Base-by-base conservation (phyloP, 2,888 invertebrate genomes). In the Nemoura dubitans region DNA sequence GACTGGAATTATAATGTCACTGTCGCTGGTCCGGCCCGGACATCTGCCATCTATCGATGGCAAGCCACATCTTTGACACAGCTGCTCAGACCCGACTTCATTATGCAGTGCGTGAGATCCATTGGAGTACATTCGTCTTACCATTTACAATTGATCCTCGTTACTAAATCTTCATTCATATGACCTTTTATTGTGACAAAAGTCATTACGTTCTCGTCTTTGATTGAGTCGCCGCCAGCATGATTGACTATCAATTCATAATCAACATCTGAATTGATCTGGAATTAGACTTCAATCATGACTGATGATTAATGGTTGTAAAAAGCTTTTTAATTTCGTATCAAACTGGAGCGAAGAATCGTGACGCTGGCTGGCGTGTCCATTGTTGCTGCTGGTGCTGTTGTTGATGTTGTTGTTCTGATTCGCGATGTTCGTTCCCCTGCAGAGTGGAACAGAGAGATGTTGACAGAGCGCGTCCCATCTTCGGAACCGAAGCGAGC, bases 201-300 rank as follows among this genome's bases (percentile, higher is more conserved):
- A 27, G 78, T 78, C 28, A 28, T 59, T 30, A 81, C 27, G 29
- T 81, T 29, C 6, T 81, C 29, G 14, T 21, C 59, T 59, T 16
- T 59, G 16, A 59, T 59, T 59, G 59, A 59, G 59, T 7, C 21
- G 59, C 59, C 30, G 81, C 30, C 81, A 81, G 30, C 16, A 6
- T 81, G 81, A 30, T 29, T 30, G 81, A 28, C 78, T 78, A n/a
- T 59, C 59, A 59, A 59, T 59, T 81, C 30, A 30, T 10, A 28
- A 59, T 59, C 59, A 59, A 59, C 28, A 81, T 30, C n/a, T 81
- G n/a, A 30, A 81, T 81, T 81, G 81, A 29, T 81, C 81, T 29
- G 0, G 78, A 81, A 30, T 30, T 81, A 30, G 28, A 29, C 30
- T n/a, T 81, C 29, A 81, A 29, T 81, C 26, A 81, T 27, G 27